Evolutionary conservation across 2,113 vertebrate species (phyloP), one percentile per base, ranked within the genome.

Genomic region (Tinamus guttatus): DNA sequence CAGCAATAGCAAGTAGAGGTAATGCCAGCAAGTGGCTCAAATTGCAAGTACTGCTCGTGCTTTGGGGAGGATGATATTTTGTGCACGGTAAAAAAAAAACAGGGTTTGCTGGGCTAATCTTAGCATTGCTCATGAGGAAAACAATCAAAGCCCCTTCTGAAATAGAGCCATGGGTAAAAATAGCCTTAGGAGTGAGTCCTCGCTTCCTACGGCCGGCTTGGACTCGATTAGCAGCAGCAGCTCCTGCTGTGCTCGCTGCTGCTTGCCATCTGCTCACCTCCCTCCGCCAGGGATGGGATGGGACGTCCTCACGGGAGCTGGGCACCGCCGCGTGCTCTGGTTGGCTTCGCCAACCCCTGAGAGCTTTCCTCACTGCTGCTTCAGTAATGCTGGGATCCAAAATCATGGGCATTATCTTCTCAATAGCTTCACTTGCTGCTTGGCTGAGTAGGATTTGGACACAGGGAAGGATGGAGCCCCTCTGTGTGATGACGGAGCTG

Each of bases 181-280:
- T 6, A 7, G 5, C 59, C 38, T 32, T 41, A 34, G 32, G 34
- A 63, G 32, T 27, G 34, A 63, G 30, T 30, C 22, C 38, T 77
- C 3, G 2, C 90, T 90, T 85, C 68, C n/a, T 75, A 34, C 70
- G 71, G 59, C 28, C 60, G 70, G 15, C 38, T 84, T 81, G 65
- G 69, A 65, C 69, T 75, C 73, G 45, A 60, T 81, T 81, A 95
- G 43, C 36, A 63, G 19, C 1, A 49, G 36, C 43, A 81, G 21
- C 38, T 92, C 79, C 78, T 71, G 51, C 56, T 63, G 49, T 49
- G 49, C 49, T 34, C 0, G n/a, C 0, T 62, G 85, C 71, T 19
- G 27, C 62, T 69, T 81, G 70, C 85, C 93, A 93, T 64, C 93
- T 95, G 93, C 80, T 34, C 20, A 65, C 83, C 81, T 76, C 92